Conservation (phyloP, 2,797 vertebrate genomes). For the Lindbergichthys nudifrons region DNA sequence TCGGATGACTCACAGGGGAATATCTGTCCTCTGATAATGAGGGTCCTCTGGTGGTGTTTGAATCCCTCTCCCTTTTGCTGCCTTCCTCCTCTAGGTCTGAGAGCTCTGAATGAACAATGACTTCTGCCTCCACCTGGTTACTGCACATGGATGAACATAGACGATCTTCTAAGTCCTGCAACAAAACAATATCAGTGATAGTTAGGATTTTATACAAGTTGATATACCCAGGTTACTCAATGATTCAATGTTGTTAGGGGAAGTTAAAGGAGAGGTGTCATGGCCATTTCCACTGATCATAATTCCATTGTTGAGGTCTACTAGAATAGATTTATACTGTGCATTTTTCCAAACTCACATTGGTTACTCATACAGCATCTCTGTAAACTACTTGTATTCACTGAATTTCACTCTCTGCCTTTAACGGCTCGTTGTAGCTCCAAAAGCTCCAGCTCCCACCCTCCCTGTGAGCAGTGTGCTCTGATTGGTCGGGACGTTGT, state of each 20-base stretch:
- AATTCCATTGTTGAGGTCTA: no score
- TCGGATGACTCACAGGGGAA: constrained; percentile 57
- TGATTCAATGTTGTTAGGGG: background rate
- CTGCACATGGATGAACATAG: constrained; percentile 76
- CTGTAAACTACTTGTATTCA: no score
- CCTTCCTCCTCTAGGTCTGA: constrained; percentile 79
- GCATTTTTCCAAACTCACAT: no score
- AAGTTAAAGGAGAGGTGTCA: no score
- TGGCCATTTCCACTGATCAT: no score
- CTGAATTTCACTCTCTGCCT: no score
- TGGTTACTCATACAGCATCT: no score
- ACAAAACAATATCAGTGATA: constrained; percentile 42
- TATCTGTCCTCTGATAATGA: constrained; percentile 67
- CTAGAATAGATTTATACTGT: no score
- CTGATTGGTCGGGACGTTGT: no score
- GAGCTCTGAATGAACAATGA: constrained; percentile 96
- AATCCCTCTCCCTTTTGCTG: constrained; percentile 45
- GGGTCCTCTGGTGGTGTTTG: constrained; percentile 63
- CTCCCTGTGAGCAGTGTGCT: no score
- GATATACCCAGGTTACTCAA: background rate
- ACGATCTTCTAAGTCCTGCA: constrained; percentile 85
- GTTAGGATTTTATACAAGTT: background rate
- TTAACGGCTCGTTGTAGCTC: no score
- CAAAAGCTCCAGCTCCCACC: no score
- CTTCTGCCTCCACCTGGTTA: constrained; percentile 94